These are phyloP conservation scores for Pharmacophagus antenor DNA, from an alignment of 2,888 invertebrate genomes.

Conservation along the genomic window DNA sequence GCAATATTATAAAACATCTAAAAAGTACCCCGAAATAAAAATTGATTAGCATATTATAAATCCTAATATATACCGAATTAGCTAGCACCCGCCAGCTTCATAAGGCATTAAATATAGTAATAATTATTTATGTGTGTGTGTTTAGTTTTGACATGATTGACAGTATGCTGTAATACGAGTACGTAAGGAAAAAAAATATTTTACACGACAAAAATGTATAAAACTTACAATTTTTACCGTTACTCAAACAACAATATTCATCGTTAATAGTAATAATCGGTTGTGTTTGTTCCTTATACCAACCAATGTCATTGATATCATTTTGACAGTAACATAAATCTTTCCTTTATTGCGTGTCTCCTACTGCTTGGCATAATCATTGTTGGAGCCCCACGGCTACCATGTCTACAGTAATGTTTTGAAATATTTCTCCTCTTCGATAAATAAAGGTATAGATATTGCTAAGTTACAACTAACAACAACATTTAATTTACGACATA, in stretches of 20 bases:
- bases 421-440: conserved; percentile 5
- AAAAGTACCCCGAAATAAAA: too few relatives aligned
- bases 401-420: conserved; percentile 38
- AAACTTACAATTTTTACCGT: neutral
- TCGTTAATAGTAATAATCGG: conserved; percentile 29
- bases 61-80: too few relatives aligned
- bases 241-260: neutral
- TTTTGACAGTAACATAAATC: conserved; percentile 68
- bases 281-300: conserved; percentile 40
- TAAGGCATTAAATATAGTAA: too few relatives aligned
- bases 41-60: too few relatives aligned
- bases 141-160: too few relatives aligned
- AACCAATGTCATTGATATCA: conserved; percentile 37
- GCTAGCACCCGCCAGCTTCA: too few relatives aligned
- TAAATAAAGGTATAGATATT: conserved; percentile 9
- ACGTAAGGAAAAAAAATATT: too few relatives aligned
- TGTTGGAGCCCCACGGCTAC: conserved; percentile 51
- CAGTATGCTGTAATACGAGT: too few relatives aligned
- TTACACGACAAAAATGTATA: neutral
- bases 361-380: conserved; percentile 58
- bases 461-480: conserved; percentile 2
- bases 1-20: too few relatives aligned
- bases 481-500: conserved; percentile 11
- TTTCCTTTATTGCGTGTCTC: conserved; percentile 61
- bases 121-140: too few relatives aligned